These are phyloP conservation scores for Dichetophora obliterata DNA, from an alignment of 2,888 invertebrate genomes.

Conservation along the genomic window DNA sequence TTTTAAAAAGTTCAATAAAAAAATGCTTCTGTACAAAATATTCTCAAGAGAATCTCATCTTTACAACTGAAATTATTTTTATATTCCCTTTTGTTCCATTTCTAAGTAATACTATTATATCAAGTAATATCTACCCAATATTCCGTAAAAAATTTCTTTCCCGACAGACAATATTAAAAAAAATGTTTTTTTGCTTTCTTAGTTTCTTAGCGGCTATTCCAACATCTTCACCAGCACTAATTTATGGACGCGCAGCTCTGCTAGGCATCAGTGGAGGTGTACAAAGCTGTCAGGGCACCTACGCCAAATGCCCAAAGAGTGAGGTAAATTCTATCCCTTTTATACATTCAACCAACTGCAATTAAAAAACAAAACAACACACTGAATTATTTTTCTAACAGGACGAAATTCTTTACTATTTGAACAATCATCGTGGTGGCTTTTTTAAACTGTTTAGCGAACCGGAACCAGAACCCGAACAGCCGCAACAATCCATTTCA, in stretches of 20 bases:
- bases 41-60: no score
- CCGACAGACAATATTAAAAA: background rate
- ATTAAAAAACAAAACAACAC: constrained; percentile 32
- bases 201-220: constrained; percentile 67
- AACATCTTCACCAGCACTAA: constrained; percentile 75
- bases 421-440: constrained; percentile 89
- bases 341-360: background rate
- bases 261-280: constrained; percentile 77
- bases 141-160: no score
- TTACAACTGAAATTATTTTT: no score
- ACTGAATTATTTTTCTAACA: constrained; percentile 61
- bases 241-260: constrained; percentile 82
- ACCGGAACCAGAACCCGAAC: constrained; percentile 62
- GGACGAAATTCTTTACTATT: constrained; percentile 80
- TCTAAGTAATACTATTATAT: no score
- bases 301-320: constrained; percentile 81
- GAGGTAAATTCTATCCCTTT: constrained; percentile 56
- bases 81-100: no score
- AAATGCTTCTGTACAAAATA: no score
- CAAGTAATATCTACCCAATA: no score
- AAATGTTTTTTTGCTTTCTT: constrained; percentile 3
- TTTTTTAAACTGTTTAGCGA: constrained; percentile 84
- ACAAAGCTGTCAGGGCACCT: constrained; percentile 71
- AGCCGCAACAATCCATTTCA: constrained; percentile 47
- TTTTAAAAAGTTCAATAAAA: no score